Conservation (phyloP, 2,888 invertebrate species). For the Pterostichus niger region DNA sequence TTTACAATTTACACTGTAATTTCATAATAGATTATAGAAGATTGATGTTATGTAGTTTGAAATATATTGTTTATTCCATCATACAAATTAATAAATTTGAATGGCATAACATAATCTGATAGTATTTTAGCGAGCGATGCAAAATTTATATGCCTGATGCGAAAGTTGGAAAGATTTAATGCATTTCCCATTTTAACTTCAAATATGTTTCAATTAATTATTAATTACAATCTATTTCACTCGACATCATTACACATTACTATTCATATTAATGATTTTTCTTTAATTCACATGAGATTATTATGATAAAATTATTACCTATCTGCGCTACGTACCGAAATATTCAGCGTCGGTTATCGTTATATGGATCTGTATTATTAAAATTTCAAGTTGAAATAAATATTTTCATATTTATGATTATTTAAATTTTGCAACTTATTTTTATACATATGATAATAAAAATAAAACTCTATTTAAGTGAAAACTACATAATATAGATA, state of each 20-base stretch:
- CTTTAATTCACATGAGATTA: neutral
- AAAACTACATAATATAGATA: too few relatives aligned
- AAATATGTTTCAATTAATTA: conserved; percentile 48
- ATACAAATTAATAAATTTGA: conserved; percentile 58
- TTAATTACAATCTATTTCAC: conserved; percentile 34
- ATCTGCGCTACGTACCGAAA: too few relatives aligned
- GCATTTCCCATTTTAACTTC: conserved; percentile 49
- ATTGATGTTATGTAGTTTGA: conserved; percentile 62
- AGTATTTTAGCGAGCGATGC: conserved; percentile 40
- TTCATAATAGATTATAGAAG: conserved; percentile 61
- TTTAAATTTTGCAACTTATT: too few relatives aligned
- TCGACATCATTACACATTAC: neutral
- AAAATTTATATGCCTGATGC: conserved; percentile 53
- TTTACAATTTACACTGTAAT: conserved; percentile 60
- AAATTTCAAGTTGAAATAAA: too few relatives aligned
- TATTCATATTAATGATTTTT: conserved; percentile 2
- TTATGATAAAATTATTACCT: too few relatives aligned
- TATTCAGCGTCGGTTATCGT: too few relatives aligned
- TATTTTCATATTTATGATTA: too few relatives aligned
- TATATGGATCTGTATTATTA: too few relatives aligned
- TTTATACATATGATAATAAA: too few relatives aligned
- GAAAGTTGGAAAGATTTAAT: conserved; percentile 51
- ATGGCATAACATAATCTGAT: conserved; percentile 52
- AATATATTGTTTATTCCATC: conserved; percentile 61
- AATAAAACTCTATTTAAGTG: too few relatives aligned